A percentile compares a stretch with the other conserved stretches of the same genome.
These are phyloP conservation scores for Drosophila pandora DNA, from an alignment of 1,140 invertebrate species.

Conservation along the genomic window DNA sequence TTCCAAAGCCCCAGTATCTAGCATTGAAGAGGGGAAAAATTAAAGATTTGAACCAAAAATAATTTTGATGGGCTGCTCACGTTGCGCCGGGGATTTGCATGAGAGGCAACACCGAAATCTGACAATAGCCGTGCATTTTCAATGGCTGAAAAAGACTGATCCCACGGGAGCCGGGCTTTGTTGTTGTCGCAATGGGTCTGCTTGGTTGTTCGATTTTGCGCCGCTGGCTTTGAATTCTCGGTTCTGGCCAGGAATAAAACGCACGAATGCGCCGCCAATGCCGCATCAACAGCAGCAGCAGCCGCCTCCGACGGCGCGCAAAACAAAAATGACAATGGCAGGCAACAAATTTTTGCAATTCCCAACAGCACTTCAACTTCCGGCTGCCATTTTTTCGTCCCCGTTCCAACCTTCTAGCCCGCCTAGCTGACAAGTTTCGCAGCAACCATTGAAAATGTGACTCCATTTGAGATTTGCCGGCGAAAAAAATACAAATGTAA, in stretches of 20 bases:
- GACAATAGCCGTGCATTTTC: constrained; percentile 68
- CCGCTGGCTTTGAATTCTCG: constrained; percentile 76
- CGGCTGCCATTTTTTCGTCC: constrained; percentile 58
- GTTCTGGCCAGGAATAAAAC: constrained; percentile 72
- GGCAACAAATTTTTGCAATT: constrained; percentile 80
- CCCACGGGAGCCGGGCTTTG: constrained; percentile 7
- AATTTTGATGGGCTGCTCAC: constrained; percentile 66
- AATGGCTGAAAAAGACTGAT: constrained; percentile 55
- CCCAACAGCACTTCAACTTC: constrained; percentile 79
- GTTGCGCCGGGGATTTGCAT: constrained; percentile 57
- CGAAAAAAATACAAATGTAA: constrained; percentile 31
- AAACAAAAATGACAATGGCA: constrained; percentile 81
- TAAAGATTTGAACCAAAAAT: constrained; percentile 52
- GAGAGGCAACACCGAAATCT: constrained; percentile 63
- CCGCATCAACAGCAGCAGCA: constrained; percentile 6
- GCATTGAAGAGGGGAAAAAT: constrained; percentile 13
- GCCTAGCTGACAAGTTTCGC: constrained; percentile 59
- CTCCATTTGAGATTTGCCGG: constrained; percentile 75
- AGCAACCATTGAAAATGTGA: constrained; percentile 73
- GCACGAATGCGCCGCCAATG: constrained; percentile 63
- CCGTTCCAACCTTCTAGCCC: neutral
- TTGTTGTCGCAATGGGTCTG: constrained; percentile 31
- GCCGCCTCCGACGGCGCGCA: constrained; percentile 8
- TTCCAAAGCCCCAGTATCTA: neutral
- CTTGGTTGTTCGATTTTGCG: constrained; percentile 67